Conservation (phyloP, 35 echinoderm and acorn worm species). For the Acanthaster planci region DNA sequence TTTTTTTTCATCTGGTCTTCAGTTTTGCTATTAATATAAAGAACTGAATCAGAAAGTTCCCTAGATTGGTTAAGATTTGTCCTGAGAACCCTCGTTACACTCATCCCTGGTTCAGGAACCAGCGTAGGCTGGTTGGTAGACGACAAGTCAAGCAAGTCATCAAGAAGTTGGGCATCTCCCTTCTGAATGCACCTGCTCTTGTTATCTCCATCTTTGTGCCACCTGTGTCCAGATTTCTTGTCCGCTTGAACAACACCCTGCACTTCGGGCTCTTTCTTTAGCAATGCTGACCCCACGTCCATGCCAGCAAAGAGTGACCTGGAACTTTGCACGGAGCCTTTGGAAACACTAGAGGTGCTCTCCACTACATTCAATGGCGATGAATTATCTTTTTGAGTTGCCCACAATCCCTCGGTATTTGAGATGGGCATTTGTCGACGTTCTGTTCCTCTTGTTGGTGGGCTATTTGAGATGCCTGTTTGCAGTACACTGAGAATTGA, state of each 20-base stretch:
- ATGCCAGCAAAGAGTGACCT: conserved; percentile 1
- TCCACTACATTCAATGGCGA: not conserved
- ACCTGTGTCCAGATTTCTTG: not conserved
- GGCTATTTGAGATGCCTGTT: no score
- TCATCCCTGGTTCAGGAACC: not conserved
- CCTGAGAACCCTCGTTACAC: not conserved
- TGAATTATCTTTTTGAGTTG: no score
- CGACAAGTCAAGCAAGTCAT: not conserved
- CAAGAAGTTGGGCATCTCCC: not conserved
- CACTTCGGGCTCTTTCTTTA: not conserved
- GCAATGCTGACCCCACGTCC: not conserved
- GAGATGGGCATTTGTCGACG: no score
- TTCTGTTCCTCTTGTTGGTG: no score
- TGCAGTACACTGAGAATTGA: no score
- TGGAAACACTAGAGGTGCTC: not conserved
- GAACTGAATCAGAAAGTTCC: not conserved
- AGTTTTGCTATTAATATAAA: not conserved
- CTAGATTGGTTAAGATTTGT: not conserved
- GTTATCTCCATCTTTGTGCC: not conserved
- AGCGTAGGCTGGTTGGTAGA: not conserved
- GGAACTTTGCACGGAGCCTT: not conserved
- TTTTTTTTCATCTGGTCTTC: not conserved
- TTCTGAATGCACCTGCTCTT: not conserved
- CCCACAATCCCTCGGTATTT: no score
- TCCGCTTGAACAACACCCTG: no score